A percentile compares a stretch with the other conserved stretches of the same genome.
Evolutionary conservation across 2,797 vertebrate species (phyloP).

Genomic region (Aselliscus stoliczkanus): DNA sequence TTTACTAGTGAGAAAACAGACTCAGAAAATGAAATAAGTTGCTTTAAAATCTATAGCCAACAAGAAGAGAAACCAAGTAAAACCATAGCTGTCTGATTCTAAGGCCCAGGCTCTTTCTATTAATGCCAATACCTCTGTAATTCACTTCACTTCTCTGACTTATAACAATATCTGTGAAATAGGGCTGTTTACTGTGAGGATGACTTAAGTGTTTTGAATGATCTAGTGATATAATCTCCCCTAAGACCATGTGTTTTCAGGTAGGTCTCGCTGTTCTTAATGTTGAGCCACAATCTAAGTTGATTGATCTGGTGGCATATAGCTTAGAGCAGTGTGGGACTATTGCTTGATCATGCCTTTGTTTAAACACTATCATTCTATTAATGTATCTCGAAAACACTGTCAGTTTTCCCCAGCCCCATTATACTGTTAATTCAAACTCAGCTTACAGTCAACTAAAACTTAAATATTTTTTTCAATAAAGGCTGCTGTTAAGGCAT

Average conservation of each 20-base stretch:
- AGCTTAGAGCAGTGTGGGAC: not conserved
- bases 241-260: not conserved
- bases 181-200: not conserved
- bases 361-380: not conserved
- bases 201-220: not conserved
- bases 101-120: not conserved
- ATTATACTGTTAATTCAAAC: not conserved
- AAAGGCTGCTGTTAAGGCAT: not conserved
- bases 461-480: not conserved
- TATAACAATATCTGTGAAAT: not conserved
- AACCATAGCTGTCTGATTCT: not conserved
- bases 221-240: not conserved
- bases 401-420: not conserved
- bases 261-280: not conserved
- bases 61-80: not conserved
- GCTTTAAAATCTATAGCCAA: not conserved
- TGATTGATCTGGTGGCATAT: not conserved
- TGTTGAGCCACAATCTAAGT: not conserved
- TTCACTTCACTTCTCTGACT: not conserved
- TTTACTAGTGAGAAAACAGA: conserved; percentile 27
- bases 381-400: not conserved
- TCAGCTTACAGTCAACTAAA: not conserved
- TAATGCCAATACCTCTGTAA: not conserved
- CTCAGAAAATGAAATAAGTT: not conserved
- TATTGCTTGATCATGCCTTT: not conserved